phyloP scores from a whole-genome alignment of 2,888 invertebrate species.

The Drosophila kambysellisi region DNA sequence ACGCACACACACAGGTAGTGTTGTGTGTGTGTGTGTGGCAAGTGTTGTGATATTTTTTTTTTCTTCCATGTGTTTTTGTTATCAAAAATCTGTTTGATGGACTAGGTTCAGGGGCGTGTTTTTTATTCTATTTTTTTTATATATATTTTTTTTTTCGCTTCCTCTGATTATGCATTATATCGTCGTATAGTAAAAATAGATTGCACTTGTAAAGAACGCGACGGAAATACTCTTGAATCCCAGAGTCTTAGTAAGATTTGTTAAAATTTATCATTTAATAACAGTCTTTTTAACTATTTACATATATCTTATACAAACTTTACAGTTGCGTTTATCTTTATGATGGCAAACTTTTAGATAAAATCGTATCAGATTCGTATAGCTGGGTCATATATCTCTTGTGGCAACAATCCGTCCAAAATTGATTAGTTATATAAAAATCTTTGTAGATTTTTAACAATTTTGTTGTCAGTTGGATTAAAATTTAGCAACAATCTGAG shows the following conservation, averaged over 20 bases:
- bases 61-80: slow-evolving; percentile 18
- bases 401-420: not conserved
- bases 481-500: not conserved
- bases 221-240: not conserved
- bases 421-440: not conserved
- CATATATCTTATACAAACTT: not conserved
- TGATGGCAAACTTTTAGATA: not conserved
- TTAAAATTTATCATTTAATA: not conserved
- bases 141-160: not conserved
- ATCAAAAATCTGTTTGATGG: slow-evolving; percentile 50
- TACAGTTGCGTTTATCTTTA: not conserved
- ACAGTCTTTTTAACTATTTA: not conserved
- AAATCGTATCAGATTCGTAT: not conserved
- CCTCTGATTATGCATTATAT: slow-evolving; percentile 9
- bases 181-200: not conserved
- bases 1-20: slow-evolving; percentile 1
- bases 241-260: not conserved
- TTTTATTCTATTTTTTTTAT: not conserved
- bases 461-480: not conserved
- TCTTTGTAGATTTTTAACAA: not conserved
- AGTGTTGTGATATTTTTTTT: not conserved
- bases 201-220: not conserved
- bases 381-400: not conserved
- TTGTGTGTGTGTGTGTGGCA: not conserved
- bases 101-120: slow-evolving; percentile 45